phyloP scores from a whole-genome alignment of 1,140 invertebrate genomes.

The Thalassaphorura encarpata region DNA sequence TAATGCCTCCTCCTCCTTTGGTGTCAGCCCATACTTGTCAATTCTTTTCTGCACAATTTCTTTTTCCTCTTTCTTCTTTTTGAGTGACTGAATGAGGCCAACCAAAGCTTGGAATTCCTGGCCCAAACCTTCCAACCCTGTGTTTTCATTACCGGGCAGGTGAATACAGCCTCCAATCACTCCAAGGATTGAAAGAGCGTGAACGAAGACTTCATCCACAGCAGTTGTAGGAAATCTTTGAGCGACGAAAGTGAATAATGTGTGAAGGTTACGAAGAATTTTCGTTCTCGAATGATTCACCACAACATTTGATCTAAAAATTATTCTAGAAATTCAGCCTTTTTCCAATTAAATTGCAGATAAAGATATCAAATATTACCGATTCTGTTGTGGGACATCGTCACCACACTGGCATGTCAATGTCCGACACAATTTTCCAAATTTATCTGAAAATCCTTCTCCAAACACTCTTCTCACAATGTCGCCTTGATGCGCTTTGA shows the following conservation, averaged over 20 bases:
- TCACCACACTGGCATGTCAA: background rate
- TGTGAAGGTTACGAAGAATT: background rate
- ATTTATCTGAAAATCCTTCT: background rate
- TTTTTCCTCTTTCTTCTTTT: background rate
- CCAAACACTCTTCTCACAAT: background rate
- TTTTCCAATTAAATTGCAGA: background rate
- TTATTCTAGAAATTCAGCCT: background rate
- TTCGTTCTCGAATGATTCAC: background rate
- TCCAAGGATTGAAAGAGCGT: background rate
- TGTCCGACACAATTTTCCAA: background rate
- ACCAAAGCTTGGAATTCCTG: background rate
- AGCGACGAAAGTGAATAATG: background rate
- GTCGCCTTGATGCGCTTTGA: background rate
- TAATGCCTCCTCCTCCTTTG: conserved; percentile 13
- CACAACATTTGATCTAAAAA: background rate
- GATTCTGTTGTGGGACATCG: background rate
- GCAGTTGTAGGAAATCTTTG: background rate
- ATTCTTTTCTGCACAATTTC: background rate
- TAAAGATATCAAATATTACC: background rate
- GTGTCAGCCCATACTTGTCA: background rate
- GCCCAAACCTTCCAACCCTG: background rate
- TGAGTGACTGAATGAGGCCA: background rate
- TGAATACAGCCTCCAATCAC: background rate
- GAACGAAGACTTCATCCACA: background rate
- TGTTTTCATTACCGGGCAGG: background rate